A percentile compares a stretch with the other conserved stretches of the same genome.
These are phyloP conservation scores for Heliconius congener DNA, from an alignment of 1,140 invertebrate species.

Conservation along the genomic window DNA sequence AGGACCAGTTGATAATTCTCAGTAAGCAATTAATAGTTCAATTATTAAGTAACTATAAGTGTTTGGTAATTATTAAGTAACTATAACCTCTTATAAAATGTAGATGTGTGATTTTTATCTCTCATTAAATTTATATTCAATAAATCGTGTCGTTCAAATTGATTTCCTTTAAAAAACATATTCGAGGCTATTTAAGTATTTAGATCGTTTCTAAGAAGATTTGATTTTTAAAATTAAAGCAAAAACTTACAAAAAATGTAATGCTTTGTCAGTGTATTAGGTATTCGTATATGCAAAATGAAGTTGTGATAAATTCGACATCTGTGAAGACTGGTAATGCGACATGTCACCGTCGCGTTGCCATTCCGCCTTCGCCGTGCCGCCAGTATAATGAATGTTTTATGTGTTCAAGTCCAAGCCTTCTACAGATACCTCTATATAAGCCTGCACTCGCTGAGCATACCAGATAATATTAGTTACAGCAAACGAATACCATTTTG, in stretches of 20 bases:
- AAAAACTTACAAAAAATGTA: background rate
- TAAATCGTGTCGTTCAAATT: background rate
- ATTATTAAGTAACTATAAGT: background rate
- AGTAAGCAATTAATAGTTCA: background rate
- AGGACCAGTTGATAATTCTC: background rate
- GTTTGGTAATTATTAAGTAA: background rate
- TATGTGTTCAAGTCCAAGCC: background rate
- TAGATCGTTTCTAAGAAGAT: background rate
- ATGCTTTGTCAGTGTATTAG: constrained; percentile 24
- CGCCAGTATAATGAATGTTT: background rate
- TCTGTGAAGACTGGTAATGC: background rate
- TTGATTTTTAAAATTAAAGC: background rate
- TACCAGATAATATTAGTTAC: background rate
- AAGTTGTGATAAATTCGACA: constrained; percentile 2
- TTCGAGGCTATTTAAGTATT: background rate
- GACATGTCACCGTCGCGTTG: background rate
- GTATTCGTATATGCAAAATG: constrained; percentile 22
- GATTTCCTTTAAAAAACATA: background rate
- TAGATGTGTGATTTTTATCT: background rate
- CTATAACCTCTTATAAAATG: background rate
- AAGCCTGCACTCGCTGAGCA: background rate
- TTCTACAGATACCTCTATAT: background rate
- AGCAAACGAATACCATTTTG: background rate
- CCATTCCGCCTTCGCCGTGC: background rate
- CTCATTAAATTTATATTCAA: constrained; percentile 2